These are phyloP conservation scores for Zootermopsis nevadensis DNA, from an alignment of 2,888 invertebrate genomes.

Conservation along the genomic window DNA sequence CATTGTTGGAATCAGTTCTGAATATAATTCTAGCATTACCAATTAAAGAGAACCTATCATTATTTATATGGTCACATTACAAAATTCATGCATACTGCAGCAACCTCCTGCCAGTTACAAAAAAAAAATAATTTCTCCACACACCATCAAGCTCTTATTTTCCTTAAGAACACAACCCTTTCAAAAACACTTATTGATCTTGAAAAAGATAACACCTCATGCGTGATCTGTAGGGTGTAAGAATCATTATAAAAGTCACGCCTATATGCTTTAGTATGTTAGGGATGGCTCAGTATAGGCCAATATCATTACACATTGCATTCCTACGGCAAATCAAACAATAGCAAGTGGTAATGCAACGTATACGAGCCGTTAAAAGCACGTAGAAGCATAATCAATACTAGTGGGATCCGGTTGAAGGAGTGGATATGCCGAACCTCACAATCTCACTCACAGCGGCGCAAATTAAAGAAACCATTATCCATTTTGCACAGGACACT, in stretches of 20 bases:
- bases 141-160: neutral
- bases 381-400: constrained; percentile 16
- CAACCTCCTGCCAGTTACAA: neutral
- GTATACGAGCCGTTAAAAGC: constrained; percentile 21
- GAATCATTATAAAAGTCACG: neutral
- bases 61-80: neutral
- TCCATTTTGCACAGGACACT: neutral
- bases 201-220: no score
- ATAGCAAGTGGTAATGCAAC: neutral
- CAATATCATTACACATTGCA: neutral
- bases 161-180: neutral
- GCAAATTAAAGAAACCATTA: neutral
- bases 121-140: neutral
- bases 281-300: neutral
- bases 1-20: no score
- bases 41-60: no score
- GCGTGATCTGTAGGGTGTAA: no score
- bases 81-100: neutral
- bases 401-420: constrained; percentile 1
- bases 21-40: no score
- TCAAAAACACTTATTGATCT: neutral
- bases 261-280: neutral
- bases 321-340: neutral
- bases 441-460: neutral
- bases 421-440: neutral